These are phyloP conservation scores for Noturus placidus DNA, from an alignment of 2,113 vertebrate genomes.

Conservation along the genomic window DNA sequence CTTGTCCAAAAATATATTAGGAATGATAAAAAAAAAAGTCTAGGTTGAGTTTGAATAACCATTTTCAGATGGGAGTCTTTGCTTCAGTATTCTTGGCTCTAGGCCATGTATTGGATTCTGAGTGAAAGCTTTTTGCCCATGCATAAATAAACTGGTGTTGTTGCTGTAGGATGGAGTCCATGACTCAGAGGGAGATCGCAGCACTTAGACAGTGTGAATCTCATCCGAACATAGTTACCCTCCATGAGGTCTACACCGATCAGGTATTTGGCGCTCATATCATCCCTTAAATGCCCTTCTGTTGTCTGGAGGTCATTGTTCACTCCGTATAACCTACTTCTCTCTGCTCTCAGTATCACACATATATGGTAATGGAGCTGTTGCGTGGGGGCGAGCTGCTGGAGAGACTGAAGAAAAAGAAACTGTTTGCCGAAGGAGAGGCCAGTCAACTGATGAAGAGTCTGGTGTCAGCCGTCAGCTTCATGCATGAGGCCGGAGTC, in stretches of 20 bases:
- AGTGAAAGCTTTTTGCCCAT: neutral
- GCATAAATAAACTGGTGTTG: slow-evolving; percentile 10
- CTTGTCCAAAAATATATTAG: neutral
- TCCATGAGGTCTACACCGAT: slow-evolving; percentile 84
- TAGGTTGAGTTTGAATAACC: neutral
- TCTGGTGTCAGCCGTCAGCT: slow-evolving; percentile 85
- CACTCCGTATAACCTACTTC: neutral
- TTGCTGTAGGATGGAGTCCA: slow-evolving; percentile 79
- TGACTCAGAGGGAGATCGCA: slow-evolving; percentile 85
- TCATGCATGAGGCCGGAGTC: slow-evolving; percentile 90
- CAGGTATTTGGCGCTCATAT: slow-evolving; percentile 71
- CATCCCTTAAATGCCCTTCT: neutral
- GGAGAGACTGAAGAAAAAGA: slow-evolving; percentile 85
- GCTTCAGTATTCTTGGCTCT: neutral
- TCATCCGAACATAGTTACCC: slow-evolving; percentile 85
- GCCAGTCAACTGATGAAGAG: slow-evolving; percentile 87
- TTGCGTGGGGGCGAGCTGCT: slow-evolving; percentile 85
- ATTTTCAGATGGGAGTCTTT: neutral
- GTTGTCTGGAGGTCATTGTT: neutral
- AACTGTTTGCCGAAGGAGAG: slow-evolving; percentile 86
- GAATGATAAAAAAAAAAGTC: neutral
- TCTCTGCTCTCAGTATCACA: slow-evolving; percentile 77
- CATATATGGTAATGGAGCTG: slow-evolving; percentile 88
- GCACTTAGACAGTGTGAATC: slow-evolving; percentile 83
- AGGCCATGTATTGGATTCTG: neutral